These are phyloP conservation scores for Gibbula magus DNA, from an alignment of 2,888 invertebrate species.

Conservation along the genomic window DNA sequence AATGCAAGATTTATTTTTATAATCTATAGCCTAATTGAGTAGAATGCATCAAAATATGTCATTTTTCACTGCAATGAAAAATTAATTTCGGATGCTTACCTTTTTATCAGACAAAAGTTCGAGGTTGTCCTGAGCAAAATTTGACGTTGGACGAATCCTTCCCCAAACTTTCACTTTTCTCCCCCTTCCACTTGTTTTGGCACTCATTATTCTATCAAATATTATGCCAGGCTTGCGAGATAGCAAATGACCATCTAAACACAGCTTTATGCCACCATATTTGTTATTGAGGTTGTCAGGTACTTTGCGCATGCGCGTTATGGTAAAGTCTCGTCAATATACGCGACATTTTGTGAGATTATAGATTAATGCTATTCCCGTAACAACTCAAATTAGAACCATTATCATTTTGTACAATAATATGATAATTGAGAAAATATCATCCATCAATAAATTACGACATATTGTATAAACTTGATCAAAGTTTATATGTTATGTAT, in stretches of 20 bases:
- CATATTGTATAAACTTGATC: too few species aligned
- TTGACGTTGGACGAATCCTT: slow-evolving; percentile 71
- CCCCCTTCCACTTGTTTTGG: slow-evolving; percentile 47
- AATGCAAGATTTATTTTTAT: too few species aligned
- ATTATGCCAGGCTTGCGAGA: neutral
- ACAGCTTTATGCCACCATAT: slow-evolving; percentile 43
- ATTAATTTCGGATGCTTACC: slow-evolving; percentile 52
- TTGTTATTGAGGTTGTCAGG: slow-evolving; percentile 66
- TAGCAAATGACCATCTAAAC: neutral
- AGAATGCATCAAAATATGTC: neutral
- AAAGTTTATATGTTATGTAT: too few species aligned
- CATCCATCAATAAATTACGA: too few species aligned
- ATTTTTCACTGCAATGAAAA: neutral
- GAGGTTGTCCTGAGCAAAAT: slow-evolving; percentile 72
- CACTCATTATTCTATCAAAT: slow-evolving; percentile 18
- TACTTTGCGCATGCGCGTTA: slow-evolving; percentile 56
- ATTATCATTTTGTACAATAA: too few species aligned
- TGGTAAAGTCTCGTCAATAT: neutral
- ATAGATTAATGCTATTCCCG: neutral
- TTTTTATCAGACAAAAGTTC: slow-evolving; percentile 71
- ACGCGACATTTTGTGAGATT: neutral
- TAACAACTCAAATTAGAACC: too few species aligned
- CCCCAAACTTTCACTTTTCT: slow-evolving; percentile 74
- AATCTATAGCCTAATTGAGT: neutral
- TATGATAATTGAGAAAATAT: too few species aligned